phyloP scores from a whole-genome alignment of 2,888 invertebrate genomes.

The Calameuta filiformis region DNA sequence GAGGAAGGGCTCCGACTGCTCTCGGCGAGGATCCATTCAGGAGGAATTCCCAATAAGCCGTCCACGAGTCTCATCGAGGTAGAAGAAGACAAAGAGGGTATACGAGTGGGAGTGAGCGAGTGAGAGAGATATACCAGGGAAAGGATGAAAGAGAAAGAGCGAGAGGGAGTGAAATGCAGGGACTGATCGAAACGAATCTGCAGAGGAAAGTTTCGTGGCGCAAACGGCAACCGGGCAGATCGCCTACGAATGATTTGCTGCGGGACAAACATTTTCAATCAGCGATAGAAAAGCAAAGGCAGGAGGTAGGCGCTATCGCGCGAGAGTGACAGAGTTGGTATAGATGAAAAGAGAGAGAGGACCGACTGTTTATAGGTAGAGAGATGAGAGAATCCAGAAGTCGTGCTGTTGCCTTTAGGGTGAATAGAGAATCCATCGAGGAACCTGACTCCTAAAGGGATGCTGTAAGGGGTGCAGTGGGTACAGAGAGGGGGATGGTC shows the following conservation, averaged over 20 bases:
- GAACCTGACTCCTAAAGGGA: background rate
- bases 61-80: background rate
- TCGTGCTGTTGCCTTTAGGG: background rate
- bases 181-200: slow-evolving; percentile 31
- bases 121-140: background rate
- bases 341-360: background rate
- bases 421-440: background rate
- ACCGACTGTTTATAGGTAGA: background rate
- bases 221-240: slow-evolving; percentile 12
- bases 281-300: slow-evolving; percentile 1
- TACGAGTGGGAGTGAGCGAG: background rate
- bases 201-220: slow-evolving; percentile 21
- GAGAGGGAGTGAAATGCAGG: slow-evolving; percentile 8
- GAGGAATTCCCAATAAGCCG: background rate
- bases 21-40: background rate
- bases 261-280: slow-evolving; percentile 42
- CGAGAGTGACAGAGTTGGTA: background rate
- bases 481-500: background rate
- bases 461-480: background rate
- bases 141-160: slow-evolving; percentile 6
- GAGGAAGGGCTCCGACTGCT: background rate
- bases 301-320: background rate
- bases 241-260: slow-evolving; percentile 22
- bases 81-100: background rate
- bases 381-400: background rate